Evolutionary conservation across 2,797 vertebrate species (phyloP), one percentile per base, ranked within the genome.

Genomic region (Poeciliopsis infans): DNA sequence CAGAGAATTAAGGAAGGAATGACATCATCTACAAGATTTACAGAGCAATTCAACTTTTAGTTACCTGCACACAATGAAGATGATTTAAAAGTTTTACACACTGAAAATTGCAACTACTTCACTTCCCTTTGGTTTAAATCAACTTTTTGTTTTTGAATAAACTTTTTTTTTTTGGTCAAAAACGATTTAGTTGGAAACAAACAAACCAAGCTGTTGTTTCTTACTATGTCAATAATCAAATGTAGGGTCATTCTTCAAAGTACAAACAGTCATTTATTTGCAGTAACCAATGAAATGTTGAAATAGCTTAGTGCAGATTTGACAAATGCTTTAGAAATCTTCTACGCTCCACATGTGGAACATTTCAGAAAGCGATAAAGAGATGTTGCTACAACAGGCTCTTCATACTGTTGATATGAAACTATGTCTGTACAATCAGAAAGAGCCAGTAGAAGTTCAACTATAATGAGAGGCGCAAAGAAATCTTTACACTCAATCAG

Each of bases 1-100:
- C 78, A 85, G 69, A 84, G 64, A 89, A 86, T 25, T 86, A 88
- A 18, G n/a, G 72, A 20, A 46, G 61, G 64, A 77, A 81, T 55
- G 72, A 79, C 81, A 85, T 79, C 61, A 80, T 43, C 12, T 36
- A 41, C 64, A 69, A 43, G 39, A 43, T 20, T 25, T 41, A 43
- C 18, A 68, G 66, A 43, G 20, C 10, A 43, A 69, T n/a, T n/a
- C 23, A 43, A 43, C 36, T 25, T 68, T 41, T 11, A 66, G 18
- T 41, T 10, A 64, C 4, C 18, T 66, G 18, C 18, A 12, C 20
- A 43, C 2, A 43, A 25, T 69, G 2, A 69, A 15, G 39, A 43
- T n/a, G 41, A 18, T 51, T 36, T n/a, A 13, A 20, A 82, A 47
- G 2, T 57, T 71, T 72, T 11, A 7, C 33, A n/a, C 36, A 1